Evolutionary conservation across 2,113 vertebrate genomes (phyloP).

Genomic region (Prunella himalayana): DNA sequence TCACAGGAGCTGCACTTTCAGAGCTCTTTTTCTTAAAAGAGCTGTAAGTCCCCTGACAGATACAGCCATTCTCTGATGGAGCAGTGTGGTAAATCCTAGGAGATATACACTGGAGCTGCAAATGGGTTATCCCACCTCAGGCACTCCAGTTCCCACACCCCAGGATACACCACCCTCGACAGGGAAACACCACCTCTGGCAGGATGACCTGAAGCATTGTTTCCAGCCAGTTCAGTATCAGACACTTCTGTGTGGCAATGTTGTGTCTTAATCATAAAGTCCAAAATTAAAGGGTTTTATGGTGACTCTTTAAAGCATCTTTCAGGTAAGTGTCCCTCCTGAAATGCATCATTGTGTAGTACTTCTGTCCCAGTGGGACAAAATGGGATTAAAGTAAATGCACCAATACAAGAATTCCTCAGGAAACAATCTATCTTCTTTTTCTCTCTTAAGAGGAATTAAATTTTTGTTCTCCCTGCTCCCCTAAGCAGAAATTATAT

Average conservation of each 20-base stretch:
- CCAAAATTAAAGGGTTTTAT: neutral
- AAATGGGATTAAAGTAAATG: neutral
- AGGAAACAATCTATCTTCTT: fast-evolving
- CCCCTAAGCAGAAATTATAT: neutral
- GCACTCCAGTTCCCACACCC: neutral
- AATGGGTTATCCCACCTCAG: neutral
- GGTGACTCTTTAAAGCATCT: neutral
- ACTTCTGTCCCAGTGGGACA: neutral
- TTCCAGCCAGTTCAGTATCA: neutral
- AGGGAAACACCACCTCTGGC: neutral
- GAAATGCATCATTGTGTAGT: neutral
- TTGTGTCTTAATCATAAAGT: neutral
- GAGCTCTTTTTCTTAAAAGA: neutral
- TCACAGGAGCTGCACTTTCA: neutral
- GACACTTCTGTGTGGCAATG: neutral
- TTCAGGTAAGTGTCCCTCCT: neutral
- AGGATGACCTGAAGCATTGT: neutral
- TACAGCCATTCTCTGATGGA: neutral
- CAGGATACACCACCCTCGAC: fast-evolving
- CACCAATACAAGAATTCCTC: neutral
- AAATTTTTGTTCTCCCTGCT: neutral
- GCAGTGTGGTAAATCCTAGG: neutral
- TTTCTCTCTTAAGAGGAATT: neutral
- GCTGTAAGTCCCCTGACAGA: neutral
- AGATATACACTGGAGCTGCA: fast-evolving